Percentiles rank a stretch among this genome's conserved stretches.
Evolutionary conservation across 92 coral and sea anemone species (phyloP).

Genomic region (Palythoa caribaeorum): DNA sequence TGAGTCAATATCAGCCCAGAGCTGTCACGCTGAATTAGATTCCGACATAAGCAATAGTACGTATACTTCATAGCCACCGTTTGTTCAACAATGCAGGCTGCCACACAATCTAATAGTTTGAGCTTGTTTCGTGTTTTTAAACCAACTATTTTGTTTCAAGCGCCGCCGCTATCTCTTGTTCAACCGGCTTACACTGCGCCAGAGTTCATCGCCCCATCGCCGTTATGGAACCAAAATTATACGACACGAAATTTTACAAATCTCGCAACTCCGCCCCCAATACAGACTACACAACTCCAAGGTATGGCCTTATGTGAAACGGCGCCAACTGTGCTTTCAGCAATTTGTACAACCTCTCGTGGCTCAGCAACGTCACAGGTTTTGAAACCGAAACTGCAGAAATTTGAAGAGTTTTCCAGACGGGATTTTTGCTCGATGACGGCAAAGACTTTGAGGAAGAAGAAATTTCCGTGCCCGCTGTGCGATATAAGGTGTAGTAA

Average conservation of each 20-base stretch:
- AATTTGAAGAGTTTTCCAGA: conserved; percentile 51
- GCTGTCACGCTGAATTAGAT: conserved; percentile 55
- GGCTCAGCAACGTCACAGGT: background rate
- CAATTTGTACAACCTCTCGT: conserved; percentile 44
- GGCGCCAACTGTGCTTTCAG: conserved; percentile 48
- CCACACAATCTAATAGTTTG: conserved; percentile 73
- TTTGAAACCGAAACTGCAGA: conserved; percentile 49
- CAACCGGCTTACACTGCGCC: conserved; percentile 73
- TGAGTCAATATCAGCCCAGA: conserved; percentile 74
- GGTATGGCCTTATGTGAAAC: conserved; percentile 62
- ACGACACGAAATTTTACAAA: conserved; percentile 53
- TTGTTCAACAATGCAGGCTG: conserved; percentile 77
- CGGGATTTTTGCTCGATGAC: conserved; percentile 50
- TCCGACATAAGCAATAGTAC: conserved; percentile 35
- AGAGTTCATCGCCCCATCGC: conserved; percentile 61
- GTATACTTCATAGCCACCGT: conserved; percentile 43
- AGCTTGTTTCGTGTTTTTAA: conserved; percentile 91
- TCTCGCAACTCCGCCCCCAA: conserved; percentile 82
- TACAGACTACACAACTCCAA: conserved; percentile 55
- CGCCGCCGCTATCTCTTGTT: conserved; percentile 76
- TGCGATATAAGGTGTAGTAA: conserved; percentile 95
- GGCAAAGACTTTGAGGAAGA: conserved; percentile 74
- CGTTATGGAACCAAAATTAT: conserved; percentile 82
- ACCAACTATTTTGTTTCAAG: conserved; percentile 90
- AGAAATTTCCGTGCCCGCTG: conserved; percentile 89